Conservation (phyloP, 2,113 vertebrate species). For the Ploceus nigricollis region DNA sequence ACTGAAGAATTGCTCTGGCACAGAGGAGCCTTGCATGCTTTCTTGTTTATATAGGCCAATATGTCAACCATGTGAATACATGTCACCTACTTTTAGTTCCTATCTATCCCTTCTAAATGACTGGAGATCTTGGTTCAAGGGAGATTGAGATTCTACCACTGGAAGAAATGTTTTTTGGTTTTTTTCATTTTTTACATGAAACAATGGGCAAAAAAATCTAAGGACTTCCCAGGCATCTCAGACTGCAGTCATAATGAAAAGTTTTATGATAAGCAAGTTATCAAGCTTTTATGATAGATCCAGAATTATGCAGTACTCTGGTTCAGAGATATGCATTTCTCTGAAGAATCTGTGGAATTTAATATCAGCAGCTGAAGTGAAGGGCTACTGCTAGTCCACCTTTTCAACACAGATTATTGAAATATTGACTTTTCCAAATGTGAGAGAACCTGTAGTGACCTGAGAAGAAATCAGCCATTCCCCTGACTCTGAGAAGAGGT, state of each 20-base stretch:
- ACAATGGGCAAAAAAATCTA: not conserved
- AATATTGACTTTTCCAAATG: not conserved
- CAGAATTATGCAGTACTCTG: not conserved
- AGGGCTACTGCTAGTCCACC: not conserved
- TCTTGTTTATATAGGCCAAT: not conserved
- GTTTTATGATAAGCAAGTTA: not conserved
- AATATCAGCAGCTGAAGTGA: not conserved
- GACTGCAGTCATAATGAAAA: not conserved
- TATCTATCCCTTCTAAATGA: not conserved
- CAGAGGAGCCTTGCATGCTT: not conserved
- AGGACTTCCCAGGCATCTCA: not conserved
- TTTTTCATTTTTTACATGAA: not conserved
- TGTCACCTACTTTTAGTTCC: not conserved
- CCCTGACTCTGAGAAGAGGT: not conserved
- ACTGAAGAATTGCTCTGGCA: not conserved
- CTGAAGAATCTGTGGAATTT: not conserved
- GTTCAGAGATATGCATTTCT: not conserved
- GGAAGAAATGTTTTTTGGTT: not conserved
- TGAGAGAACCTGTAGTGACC: not conserved
- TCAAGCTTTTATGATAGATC: not conserved
- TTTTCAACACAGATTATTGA: not conserved
- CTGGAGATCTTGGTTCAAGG: not conserved
- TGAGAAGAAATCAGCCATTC: not conserved
- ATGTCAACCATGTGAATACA: not conserved
- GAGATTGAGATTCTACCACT: not conserved